phyloP scores from a whole-genome alignment of 2,888 invertebrate species.

The Tetragonisca angustula region DNA sequence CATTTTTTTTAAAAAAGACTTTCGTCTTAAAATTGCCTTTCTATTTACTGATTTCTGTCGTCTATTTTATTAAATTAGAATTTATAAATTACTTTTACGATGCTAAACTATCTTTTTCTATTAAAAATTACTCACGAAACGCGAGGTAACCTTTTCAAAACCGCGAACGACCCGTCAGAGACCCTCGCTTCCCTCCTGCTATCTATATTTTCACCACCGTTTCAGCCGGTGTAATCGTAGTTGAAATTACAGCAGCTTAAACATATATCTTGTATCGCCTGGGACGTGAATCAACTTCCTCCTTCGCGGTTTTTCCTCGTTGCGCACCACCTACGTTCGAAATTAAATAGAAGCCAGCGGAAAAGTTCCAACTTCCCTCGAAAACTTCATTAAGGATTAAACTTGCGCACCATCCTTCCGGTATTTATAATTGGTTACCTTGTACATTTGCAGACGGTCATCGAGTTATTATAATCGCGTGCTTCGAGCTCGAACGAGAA shows the following conservation, averaged over 20 bases:
- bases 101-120: background rate
- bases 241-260: background rate
- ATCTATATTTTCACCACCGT: background rate
- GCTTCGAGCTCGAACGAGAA: background rate
- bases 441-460: background rate
- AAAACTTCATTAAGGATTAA: background rate
- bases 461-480: background rate
- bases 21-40: too few relatives aligned
- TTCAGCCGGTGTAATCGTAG: background rate
- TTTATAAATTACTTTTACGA: background rate
- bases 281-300: background rate
- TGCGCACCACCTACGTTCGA: too few relatives aligned
- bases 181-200: background rate
- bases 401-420: background rate
- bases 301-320: too few relatives aligned
- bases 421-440: background rate
- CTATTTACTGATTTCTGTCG: too few relatives aligned
- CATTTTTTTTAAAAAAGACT: too few relatives aligned
- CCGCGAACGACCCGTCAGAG: background rate
- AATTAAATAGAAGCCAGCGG: background rate
- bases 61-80: too few relatives aligned
- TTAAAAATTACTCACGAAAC: background rate
- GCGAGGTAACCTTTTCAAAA: background rate
- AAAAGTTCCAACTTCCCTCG: background rate
- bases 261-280: background rate